Conservation (phyloP, 2,888 invertebrate genomes). For the Lamellibrachia columna region DNA sequence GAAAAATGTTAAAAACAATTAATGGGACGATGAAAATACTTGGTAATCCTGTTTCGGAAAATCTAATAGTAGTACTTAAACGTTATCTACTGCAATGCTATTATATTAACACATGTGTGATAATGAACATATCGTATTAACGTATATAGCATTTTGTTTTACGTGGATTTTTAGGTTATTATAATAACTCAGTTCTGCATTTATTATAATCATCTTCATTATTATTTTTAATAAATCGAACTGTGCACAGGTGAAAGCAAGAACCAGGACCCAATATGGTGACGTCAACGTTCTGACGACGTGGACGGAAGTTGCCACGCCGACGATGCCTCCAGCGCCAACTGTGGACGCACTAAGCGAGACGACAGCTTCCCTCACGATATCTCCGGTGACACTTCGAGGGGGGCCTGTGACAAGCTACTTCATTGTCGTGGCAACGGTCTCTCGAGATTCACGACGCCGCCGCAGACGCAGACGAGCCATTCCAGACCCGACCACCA, state of each 20-base stretch:
- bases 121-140: no score
- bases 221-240: background rate
- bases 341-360: slow-evolving; percentile 73
- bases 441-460: slow-evolving; percentile 50
- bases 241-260: slow-evolving; percentile 31
- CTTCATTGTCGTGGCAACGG: slow-evolving; percentile 77
- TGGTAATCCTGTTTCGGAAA: no score
- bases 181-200: no score
- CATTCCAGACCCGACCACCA: slow-evolving; percentile 65
- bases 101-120: no score
- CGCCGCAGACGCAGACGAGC: background rate
- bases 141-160: no score
- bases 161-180: no score
- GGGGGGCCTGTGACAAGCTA: slow-evolving; percentile 82
- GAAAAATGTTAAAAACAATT: no score
- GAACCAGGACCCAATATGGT: slow-evolving; percentile 69
- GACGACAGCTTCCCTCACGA: slow-evolving; percentile 71
- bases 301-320: slow-evolving; percentile 79
- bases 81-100: no score
- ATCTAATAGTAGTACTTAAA: no score
- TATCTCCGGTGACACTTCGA: slow-evolving; percentile 77
- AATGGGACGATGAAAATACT: no score
- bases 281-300: slow-evolving; percentile 69
- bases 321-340: slow-evolving; percentile 76
- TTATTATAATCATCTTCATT: no score